Evolutionary conservation across 2,888 invertebrate genomes (phyloP).

Genomic region (Pyrochroa serraticornis): DNA sequence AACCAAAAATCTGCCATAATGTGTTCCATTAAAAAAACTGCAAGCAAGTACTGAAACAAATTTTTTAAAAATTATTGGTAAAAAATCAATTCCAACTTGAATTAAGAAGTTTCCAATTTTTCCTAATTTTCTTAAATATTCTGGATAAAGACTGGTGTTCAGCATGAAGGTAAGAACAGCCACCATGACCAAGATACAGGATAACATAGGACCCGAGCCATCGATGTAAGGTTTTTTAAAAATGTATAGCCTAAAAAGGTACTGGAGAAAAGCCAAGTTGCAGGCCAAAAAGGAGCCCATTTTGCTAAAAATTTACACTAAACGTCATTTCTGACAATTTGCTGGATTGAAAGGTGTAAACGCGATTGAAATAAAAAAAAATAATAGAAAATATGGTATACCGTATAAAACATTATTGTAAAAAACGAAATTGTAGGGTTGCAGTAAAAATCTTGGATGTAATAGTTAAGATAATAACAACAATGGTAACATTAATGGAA

Average conservation of each 20-base stretch:
- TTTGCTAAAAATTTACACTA: conserved; percentile 27
- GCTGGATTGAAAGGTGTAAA: no score
- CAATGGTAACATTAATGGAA: no score
- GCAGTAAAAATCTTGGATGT: no score
- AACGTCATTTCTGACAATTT: not conserved
- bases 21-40: conserved; percentile 50
- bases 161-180: conserved; percentile 49
- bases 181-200: conserved; percentile 48
- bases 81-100: conserved; percentile 37
- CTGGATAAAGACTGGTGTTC: conserved; percentile 49
- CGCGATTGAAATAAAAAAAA: no score
- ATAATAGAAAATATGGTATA: no score
- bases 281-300: conserved; percentile 51
- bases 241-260: conserved; percentile 45
- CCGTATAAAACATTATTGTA: no score
- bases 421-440: no score
- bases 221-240: conserved; percentile 43
- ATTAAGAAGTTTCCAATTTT: conserved; percentile 37
- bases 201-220: conserved; percentile 47
- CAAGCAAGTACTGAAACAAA: conserved; percentile 48
- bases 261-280: conserved; percentile 45
- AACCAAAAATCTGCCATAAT: conserved; percentile 54
- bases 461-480: no score
- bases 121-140: conserved; percentile 44
- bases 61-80: not conserved